phyloP scores from a whole-genome alignment of 2,797 vertebrate species.

The Pipistrellus nathusii region DNA sequence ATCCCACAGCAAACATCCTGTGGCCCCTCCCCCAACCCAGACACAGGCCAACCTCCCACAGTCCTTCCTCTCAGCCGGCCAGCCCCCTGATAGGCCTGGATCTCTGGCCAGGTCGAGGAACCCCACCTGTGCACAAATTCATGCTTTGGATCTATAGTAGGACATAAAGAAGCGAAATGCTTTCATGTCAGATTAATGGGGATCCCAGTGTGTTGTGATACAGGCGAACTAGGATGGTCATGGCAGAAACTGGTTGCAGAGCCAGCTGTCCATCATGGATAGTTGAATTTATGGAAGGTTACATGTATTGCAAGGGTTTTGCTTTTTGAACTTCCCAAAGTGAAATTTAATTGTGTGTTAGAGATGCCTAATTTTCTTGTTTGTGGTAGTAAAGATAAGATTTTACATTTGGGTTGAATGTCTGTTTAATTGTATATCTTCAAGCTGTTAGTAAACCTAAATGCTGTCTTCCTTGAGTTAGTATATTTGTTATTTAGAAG shows the following conservation, averaged over 20 bases:
- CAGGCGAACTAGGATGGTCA: neutral
- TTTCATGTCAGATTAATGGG: neutral
- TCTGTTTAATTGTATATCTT: neutral
- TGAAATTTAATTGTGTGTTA: conserved; percentile 35
- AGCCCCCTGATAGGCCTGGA: too few species aligned
- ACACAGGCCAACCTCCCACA: too few species aligned
- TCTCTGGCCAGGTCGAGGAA: too few species aligned
- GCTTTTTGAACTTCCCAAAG: neutral
- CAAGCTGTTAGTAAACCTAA: neutral
- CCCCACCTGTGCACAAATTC: too few species aligned
- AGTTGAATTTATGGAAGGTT: neutral
- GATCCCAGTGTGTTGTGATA: neutral
- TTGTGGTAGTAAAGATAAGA: conserved; percentile 1
- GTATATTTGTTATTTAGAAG: neutral
- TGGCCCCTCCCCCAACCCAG: too few species aligned
- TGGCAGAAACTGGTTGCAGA: neutral
- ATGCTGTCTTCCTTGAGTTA: neutral
- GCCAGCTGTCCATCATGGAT: neutral
- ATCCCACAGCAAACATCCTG: too few species aligned
- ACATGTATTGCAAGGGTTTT: neutral
- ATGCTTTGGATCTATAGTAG: neutral
- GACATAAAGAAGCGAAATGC: neutral
- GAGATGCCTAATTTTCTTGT: neutral
- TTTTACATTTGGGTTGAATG: neutral
- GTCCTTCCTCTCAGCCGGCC: too few species aligned